These are phyloP conservation scores for Momotus momota DNA, from an alignment of 2,797 vertebrate genomes.

Conservation along the genomic window DNA sequence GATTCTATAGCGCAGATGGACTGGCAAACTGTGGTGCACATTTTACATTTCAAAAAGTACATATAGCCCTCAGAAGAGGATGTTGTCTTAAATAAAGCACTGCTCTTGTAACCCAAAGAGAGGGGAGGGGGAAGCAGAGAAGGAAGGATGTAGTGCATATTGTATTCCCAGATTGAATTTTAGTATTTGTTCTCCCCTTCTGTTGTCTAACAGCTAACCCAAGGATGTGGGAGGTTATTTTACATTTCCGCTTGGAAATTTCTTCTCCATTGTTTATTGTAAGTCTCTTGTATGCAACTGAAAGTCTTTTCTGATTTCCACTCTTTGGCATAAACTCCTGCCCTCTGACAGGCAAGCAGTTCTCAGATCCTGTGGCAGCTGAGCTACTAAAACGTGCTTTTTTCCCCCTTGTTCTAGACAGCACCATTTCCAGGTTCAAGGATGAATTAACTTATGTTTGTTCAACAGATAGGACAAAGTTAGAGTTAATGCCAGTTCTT, in stretches of 20 bases:
- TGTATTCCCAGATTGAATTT: constrained; percentile 5
- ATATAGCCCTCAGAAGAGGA: background rate
- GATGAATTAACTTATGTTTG: background rate
- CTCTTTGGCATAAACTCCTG: background rate
- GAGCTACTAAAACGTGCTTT: background rate
- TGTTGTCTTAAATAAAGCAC: background rate
- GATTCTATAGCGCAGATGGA: background rate
- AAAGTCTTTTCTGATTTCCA: background rate
- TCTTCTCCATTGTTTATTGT: constrained; percentile 35
- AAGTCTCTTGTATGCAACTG: background rate
- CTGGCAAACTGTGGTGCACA: background rate
- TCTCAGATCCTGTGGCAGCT: background rate
- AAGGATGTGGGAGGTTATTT: background rate
- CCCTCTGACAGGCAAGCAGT: background rate
- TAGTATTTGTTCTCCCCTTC: constrained; percentile 14
- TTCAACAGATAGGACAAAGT: background rate
- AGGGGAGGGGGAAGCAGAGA: background rate
- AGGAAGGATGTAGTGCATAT: constrained; percentile 33
- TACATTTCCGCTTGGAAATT: constrained; percentile 8
- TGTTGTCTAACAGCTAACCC: background rate
- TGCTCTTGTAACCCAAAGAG: background rate
- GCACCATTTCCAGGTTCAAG: background rate
- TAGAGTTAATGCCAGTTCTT: background rate
- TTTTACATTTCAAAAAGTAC: background rate
- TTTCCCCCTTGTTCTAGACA: background rate